phyloP scores from a whole-genome alignment of 2,113 vertebrate species.

The Butorides virescens region DNA sequence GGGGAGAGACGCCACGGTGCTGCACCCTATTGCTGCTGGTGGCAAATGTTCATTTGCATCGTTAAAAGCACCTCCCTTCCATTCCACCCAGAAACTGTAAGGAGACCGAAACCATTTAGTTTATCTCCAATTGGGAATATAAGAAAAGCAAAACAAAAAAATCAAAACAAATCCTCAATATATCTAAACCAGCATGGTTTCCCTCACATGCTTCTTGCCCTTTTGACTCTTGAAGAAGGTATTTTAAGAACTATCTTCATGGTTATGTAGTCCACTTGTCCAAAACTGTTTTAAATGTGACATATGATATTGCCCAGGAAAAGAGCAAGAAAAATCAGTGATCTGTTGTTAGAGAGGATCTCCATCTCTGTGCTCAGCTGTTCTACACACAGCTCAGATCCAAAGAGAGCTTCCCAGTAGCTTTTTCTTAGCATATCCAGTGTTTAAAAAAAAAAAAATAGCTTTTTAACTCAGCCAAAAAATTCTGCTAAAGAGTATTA shows the following conservation, averaged over 20 bases:
- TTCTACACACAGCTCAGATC: neutral
- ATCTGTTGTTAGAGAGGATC: neutral
- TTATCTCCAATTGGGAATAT: neutral
- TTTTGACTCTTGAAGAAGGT: neutral
- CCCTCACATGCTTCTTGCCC: rapidly evolving
- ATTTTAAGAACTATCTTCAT: neutral
- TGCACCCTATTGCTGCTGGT: neutral
- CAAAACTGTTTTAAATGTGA: neutral
- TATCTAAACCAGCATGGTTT: neutral
- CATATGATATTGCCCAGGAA: neutral
- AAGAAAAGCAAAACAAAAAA: neutral
- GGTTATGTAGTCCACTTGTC: neutral
- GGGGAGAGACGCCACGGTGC: neutral
- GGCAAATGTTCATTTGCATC: neutral
- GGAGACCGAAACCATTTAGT: neutral
- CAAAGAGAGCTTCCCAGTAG: neutral
- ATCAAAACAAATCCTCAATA: neutral
- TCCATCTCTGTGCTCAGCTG: neutral
- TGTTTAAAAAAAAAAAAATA: neutral
- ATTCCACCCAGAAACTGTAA: neutral
- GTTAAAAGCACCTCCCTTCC: neutral
- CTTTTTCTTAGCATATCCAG: neutral
- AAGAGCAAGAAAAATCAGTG: neutral
- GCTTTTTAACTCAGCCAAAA: neutral
- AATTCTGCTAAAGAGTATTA: neutral